phyloP scores from a whole-genome alignment of 2,113 vertebrate genomes.

The Nothoprocta pentlandii region DNA sequence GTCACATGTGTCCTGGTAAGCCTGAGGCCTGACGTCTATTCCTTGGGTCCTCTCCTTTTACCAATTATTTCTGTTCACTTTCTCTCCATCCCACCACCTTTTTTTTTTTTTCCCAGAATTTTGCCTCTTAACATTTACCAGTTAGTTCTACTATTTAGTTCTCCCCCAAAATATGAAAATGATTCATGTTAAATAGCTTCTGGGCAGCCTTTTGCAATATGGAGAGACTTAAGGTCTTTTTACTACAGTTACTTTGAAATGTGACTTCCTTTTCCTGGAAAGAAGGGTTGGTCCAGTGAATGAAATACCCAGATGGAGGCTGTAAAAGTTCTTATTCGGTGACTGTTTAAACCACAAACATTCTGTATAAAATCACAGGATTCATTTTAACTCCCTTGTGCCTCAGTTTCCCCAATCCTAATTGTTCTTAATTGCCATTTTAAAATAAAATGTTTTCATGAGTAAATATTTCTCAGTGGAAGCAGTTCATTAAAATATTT shows the following conservation, averaged over 20 bases:
- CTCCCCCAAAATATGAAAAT: neutral
- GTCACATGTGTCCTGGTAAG: neutral
- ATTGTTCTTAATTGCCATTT: conserved; percentile 11
- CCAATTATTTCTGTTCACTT: neutral
- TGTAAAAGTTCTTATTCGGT: conserved; percentile 43
- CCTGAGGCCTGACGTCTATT: neutral
- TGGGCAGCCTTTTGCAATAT: conserved; percentile 26
- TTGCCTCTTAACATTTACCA: conserved; percentile 4
- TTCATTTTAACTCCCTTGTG: conserved; percentile 15
- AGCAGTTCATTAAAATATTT: conserved; percentile 5
- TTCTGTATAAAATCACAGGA: conserved; percentile 1
- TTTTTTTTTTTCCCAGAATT: neutral
- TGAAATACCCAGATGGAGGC: conserved; percentile 57
- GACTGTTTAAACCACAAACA: conserved; percentile 13
- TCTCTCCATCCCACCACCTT: neutral
- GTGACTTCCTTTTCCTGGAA: conserved; percentile 73
- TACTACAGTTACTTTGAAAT: conserved; percentile 63
- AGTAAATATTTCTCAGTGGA: neutral
- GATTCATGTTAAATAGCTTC: conserved; percentile 25
- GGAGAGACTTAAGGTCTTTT: conserved; percentile 36
- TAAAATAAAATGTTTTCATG: conserved; percentile 6
- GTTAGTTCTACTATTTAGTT: neutral
- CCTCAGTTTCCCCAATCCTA: conserved; percentile 53
- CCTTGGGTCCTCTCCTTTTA: neutral
- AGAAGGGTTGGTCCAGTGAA: conserved; percentile 29